Evolutionary conservation across 2,113 vertebrate genomes (phyloP).

Genomic region (Cebus imitator): DNA sequence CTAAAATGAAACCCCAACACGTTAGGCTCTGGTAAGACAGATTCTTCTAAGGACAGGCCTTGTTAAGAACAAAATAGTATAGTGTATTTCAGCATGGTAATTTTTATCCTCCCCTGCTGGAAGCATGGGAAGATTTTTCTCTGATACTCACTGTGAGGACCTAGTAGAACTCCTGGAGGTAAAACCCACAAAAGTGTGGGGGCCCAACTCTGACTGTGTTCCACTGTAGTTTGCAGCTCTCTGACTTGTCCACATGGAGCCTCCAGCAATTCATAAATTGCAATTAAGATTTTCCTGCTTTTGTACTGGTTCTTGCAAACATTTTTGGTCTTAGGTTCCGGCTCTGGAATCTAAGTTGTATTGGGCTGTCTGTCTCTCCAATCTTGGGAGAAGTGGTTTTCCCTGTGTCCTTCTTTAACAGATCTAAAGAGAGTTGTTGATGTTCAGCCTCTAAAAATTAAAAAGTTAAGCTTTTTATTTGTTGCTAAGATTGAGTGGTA

Average conservation of each 20-base stretch:
- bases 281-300: background rate
- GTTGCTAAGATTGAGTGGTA: background rate
- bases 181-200: background rate
- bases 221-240: background rate
- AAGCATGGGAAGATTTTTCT: background rate
- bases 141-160: background rate
- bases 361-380: background rate
- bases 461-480: background rate
- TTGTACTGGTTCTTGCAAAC: background rate
- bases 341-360: background rate
- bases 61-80: background rate
- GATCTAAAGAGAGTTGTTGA: background rate
- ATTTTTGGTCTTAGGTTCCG: background rate
- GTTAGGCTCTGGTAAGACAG: background rate
- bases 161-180: background rate
- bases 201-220: background rate
- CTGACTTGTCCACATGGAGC: background rate
- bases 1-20: background rate
- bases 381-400: background rate
- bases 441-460: background rate
- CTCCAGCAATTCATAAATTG: background rate
- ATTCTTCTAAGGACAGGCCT: background rate
- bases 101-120: background rate
- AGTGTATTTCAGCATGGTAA: background rate
- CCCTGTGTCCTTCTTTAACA: background rate